Base-by-base conservation (phyloP, 92 coral and sea anemone genomes). In the Pocillopora grandis region DNA sequence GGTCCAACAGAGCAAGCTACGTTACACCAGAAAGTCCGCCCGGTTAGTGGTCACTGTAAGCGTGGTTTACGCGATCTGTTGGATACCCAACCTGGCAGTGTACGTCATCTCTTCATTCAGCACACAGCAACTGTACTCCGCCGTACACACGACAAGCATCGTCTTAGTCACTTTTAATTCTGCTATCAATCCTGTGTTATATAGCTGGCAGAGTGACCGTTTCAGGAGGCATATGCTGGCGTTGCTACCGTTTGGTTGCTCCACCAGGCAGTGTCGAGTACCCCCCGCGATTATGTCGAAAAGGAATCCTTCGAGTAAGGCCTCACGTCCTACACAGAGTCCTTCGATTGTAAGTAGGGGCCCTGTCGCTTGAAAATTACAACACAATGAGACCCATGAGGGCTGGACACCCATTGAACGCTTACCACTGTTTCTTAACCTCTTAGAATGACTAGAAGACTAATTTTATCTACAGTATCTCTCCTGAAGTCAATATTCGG, bases 151-250 rank as follows among this genome's bases (percentile, higher is more conserved):
- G 14, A 80, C 86, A 16, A 61, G 77, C 19, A 85, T 90, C 23
- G 88, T 88, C 1, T 61, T 90, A 52, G 87, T 88, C 14, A 76
- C 93, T 12, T 64, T 88, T 70, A 90, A 90, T 68, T 87, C 93
- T 10, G 90, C 93, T 15, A 61, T 93, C 15, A 93, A 93, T 37
- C 97, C 97, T 9, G 85, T 90, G 65, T 78, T 93, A 35, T 93
- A 93, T 64, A 89, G 94, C 76, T 71, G 86, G 58, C 93, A 90
- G 71, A 88, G 92, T 63, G 88, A 78, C 17, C 68, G 76, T 59
- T 90, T 93, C 61, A 76, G 94, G 33, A 75, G 74, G 62, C 84
- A 90, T 65, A 79, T 87, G 72, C 1, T 80, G 16, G 84, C 84
- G 35, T 23, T 80, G 66, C n/a, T 80, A 36, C 76, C 75, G 19